Conservation (phyloP, 2,797 vertebrate genomes). For the Ibycter americanus region DNA sequence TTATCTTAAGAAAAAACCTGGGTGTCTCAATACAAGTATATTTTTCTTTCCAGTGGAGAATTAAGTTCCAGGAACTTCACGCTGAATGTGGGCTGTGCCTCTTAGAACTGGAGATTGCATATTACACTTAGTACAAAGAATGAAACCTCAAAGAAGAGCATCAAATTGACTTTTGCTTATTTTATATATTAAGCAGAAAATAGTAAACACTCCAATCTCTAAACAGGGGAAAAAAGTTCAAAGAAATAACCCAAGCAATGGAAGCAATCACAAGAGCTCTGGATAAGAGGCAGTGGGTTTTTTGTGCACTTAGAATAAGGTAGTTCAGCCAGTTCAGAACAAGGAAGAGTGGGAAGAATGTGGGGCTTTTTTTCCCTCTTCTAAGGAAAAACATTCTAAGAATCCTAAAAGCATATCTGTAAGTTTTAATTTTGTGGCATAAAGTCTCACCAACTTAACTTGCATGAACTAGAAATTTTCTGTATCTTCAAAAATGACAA, state of each 20-base stretch:
- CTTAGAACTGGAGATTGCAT: neutral
- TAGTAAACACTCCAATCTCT: neutral
- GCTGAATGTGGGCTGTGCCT: neutral
- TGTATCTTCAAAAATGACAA: neutral
- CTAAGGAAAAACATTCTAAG: neutral
- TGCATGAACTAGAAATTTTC: neutral
- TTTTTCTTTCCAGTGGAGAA: neutral
- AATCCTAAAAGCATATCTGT: neutral
- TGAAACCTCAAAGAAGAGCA: neutral
- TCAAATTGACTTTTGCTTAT: neutral
- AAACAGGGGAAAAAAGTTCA: neutral
- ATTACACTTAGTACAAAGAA: neutral
- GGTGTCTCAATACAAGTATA: neutral
- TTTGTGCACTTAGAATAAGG: neutral
- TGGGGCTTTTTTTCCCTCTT: fast-evolving
- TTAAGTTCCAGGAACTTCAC: neutral
- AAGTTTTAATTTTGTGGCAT: neutral
- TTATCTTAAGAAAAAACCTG: neutral
- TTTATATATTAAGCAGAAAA: neutral
- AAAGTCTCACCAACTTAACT: neutral
- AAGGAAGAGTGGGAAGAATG: neutral
- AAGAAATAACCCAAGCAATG: neutral
- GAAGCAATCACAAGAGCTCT: neutral
- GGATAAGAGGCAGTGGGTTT: neutral
- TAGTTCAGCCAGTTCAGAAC: neutral